phyloP scores from a whole-genome alignment of 2,113 vertebrate genomes.

The Suncus etruscus region DNA sequence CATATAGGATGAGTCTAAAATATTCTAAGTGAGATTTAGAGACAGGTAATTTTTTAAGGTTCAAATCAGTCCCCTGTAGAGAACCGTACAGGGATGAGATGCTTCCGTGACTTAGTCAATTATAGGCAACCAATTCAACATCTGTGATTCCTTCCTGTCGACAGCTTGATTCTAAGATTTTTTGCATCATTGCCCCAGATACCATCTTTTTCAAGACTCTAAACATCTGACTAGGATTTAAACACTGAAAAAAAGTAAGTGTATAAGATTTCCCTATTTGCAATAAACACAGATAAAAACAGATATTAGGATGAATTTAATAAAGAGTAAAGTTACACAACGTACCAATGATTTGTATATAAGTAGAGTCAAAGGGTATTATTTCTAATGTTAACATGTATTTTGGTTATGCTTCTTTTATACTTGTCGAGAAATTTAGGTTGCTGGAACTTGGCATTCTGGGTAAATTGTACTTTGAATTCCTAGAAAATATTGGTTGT shows the following conservation, averaged over 20 bases:
- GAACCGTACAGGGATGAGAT: not conserved
- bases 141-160: not conserved
- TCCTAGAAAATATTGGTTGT: constrained; percentile 64
- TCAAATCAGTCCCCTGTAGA: not conserved
- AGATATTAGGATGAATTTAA: constrained; percentile 23
- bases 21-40: not conserved
- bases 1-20: not conserved
- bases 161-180: not conserved
- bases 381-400: constrained; percentile 56
- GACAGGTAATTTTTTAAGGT: not conserved
- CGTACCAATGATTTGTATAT: constrained; percentile 16
- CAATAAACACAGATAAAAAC: constrained; percentile 52
- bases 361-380: constrained; percentile 56
- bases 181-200: constrained; percentile 13
- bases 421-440: constrained; percentile 33
- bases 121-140: not conserved
- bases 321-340: constrained; percentile 63
- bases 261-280: constrained; percentile 13
- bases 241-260: constrained; percentile 45
- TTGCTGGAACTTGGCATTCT: constrained; percentile 49
- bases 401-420: constrained; percentile 18
- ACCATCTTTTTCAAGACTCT: not conserved
- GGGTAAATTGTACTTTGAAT: constrained; percentile 76
- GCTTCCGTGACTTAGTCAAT: not conserved
- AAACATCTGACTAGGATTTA: constrained; percentile 49